A percentile compares a stretch with the other conserved stretches of the same genome.
Evolutionary conservation across 1,140 invertebrate genomes (phyloP).

Genomic region (Lethrus apterus): DNA sequence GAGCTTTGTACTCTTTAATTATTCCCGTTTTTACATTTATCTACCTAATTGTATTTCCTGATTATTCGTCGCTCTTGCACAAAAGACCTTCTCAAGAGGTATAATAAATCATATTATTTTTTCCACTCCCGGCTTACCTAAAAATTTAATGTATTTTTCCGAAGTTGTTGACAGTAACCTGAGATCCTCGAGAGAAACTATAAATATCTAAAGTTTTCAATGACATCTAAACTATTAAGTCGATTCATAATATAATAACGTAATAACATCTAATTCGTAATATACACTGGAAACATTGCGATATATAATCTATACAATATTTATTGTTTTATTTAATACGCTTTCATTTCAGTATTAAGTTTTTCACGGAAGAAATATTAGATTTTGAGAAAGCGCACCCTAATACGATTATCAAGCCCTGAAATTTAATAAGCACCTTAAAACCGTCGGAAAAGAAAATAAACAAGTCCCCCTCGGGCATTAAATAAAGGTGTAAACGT

Average conservation of each 20-base stretch:
- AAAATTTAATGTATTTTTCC: neutral
- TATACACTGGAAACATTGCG: too few species aligned
- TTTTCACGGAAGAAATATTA: too few species aligned
- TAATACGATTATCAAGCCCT: constrained; percentile 35
- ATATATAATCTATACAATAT: too few species aligned
- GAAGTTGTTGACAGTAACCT: too few species aligned
- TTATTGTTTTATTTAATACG: too few species aligned
- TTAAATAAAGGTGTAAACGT: constrained; percentile 37
- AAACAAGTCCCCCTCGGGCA: constrained; percentile 27
- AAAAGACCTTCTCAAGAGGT: constrained; percentile 36
- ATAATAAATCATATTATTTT: constrained; percentile 37
- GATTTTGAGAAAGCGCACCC: constrained; percentile 22
- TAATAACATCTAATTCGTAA: too few species aligned
- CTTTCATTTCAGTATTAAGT: too few species aligned
- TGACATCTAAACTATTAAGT: too few species aligned
- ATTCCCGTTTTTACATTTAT: constrained; percentile 42
- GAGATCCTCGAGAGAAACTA: too few species aligned
- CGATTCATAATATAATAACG: too few species aligned
- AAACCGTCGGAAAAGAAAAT: constrained; percentile 28
- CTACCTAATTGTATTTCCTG: constrained; percentile 43
- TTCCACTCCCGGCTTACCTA: constrained; percentile 19
- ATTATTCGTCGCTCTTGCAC: constrained; percentile 24
- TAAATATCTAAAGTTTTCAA: too few species aligned
- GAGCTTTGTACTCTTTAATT: constrained; percentile 42
- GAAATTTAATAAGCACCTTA: constrained; percentile 38